Evolutionary conservation across 2,797 vertebrate species (phyloP), one percentile per base, ranked within the genome.

Genomic region (Okamejei kenojei): DNA sequence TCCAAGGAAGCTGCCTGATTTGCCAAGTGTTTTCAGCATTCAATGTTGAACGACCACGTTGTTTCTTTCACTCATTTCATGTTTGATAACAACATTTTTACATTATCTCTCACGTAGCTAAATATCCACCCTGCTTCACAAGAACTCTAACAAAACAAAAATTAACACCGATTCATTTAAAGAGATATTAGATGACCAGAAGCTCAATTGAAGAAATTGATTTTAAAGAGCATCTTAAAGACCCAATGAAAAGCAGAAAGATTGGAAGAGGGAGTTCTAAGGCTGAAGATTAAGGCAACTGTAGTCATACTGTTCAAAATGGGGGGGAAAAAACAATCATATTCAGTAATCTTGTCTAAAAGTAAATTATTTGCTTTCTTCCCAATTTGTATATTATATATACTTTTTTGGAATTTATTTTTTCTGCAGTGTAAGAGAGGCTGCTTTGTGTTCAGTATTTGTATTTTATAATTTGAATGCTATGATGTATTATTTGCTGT

Each of bases 401-500:
- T 63, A 63, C 58, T 86, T 86, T 86, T n/a, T 63, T 32, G 1
- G 7, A 68, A 68, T 35, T 86, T 68, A 11, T 13, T 65, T 88
- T 88, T 32, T 35, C 78, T 79, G 5, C 78, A 38, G 35, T 88
- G 17, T 35, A 35, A 68, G 84, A 19, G 63, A 88, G 15, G 7
- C 17, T 74, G 38, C 17, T 92, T 92, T 45, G 45, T 8, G 23
- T 91, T 91, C 9, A 45, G 1, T 45, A 76, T 6, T 45, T 92
- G 71, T 74, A 76, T 29, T 54, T 92, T 92, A 54, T 92, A 71
- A 74, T 92, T 92, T 73, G 26, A 92, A 92, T 74, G 90, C 68
- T 76, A 1, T 58, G 71, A 15, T 92, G 61, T 91, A 73, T 73
- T 91, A 74, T 74, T 74, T 73, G 68, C 68, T 38, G 38, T 29